Evolutionary conservation across 2,888 invertebrate species (phyloP), one percentile per base, ranked within the genome.

Genomic region (Dione juno): DNA sequence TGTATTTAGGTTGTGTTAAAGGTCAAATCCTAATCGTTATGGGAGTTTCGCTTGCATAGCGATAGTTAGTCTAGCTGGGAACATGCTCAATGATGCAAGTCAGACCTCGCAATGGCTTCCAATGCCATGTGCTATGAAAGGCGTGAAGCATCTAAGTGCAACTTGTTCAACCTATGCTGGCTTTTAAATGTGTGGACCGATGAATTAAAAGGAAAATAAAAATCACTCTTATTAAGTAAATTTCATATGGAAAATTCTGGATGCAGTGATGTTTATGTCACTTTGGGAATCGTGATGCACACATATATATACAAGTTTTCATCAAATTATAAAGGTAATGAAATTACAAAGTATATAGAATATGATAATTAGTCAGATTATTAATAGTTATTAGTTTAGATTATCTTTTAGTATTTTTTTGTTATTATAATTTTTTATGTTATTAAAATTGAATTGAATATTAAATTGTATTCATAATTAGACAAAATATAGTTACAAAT

Each of bases 121-220:
- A 74, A 61, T 67, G 74, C 77, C 76, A 78, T 72, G 82, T 77
- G 83, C 88, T 90, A 92, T 90, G 89, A 88, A 82, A 92, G 90
- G 92, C 90, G 91, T 92, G 81, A 91, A 92, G 92, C 92, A 88
- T 84, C 92, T 92, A 92, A 88, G 92, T 92, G 92, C 90, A 66
- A 64, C 58, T 67, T 64, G 82, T 83, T 80, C 84, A 86, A 85
- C 84, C 84, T 82, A 88, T 78, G 83, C 88, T 85, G 86, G 84
- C 78, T 85, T 80, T 80, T 82, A 82, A 83, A 90, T 88, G 88
- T 86, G 86, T 87, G 89, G 88, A 88, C 88, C 91, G 88, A 91
- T 90, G 88, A 90, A 82, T 85, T 86, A 83, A 81, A 82, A 84
- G 67, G 67, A 70, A 70, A 73, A 67, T 67, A 58, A 53, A 57